Percentiles rank a stretch among this genome's conserved stretches.
These are phyloP conservation scores for Stomatorhinus walkeri DNA, from an alignment of 2,797 vertebrate genomes.

Conservation along the genomic window DNA sequence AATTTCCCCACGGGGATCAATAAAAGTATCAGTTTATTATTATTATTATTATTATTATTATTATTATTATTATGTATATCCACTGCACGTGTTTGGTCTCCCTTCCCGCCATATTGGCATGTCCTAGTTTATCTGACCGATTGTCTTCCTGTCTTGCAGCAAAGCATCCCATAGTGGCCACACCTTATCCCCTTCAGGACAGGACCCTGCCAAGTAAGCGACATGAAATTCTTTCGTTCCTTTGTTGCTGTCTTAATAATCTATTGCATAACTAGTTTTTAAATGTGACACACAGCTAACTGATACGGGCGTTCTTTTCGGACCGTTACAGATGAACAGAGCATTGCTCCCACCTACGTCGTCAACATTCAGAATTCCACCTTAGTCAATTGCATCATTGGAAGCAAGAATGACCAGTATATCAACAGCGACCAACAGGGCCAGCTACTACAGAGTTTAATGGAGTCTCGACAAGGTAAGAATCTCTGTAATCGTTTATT, in stretches of 20 bases:
- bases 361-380: slow-evolving; percentile 65
- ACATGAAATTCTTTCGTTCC: not conserved
- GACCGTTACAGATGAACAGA: slow-evolving; percentile 19
- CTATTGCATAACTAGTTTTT: not conserved
- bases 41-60: not conserved
- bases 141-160: not conserved
- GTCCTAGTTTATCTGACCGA: not conserved
- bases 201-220: not conserved
- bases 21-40: not conserved
- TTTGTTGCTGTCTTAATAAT: not conserved
- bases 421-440: slow-evolving; percentile 36
- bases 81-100: not conserved
- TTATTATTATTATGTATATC: not conserved
- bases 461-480: slow-evolving; percentile 22
- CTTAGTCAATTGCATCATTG: slow-evolving; percentile 53
- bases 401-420: slow-evolving; percentile 35
- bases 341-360: slow-evolving; percentile 44
- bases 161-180: not conserved
- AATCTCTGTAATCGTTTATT: not conserved
- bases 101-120: not conserved
- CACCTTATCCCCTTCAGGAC: not conserved
- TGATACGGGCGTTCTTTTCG: not conserved
- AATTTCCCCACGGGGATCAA: not conserved
- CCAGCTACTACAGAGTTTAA: slow-evolving; percentile 26
- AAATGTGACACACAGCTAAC: not conserved